Percentiles rank a stretch among this genome's conserved stretches.
These are phyloP conservation scores for Grus americana DNA, from an alignment of 2,113 vertebrate species.

Conservation along the genomic window DNA sequence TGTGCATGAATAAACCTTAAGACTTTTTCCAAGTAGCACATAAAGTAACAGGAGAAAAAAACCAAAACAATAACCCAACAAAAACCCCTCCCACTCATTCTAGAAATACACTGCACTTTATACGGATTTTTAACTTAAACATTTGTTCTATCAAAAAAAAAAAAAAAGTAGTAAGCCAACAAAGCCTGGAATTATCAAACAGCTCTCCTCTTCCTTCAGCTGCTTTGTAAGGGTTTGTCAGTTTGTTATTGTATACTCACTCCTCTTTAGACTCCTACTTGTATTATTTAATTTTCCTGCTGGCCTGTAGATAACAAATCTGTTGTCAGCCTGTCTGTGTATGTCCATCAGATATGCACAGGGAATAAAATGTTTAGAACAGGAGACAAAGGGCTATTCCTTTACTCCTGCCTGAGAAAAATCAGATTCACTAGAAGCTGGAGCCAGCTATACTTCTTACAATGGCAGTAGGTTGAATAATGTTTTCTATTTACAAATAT, in stretches of 20 bases:
- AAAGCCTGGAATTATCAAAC: not conserved
- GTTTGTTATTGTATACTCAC: not conserved
- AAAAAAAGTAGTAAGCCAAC: not conserved
- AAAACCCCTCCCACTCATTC: not conserved
- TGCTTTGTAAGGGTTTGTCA: not conserved
- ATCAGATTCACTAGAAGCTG: conserved; percentile 25
- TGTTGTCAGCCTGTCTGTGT: conserved; percentile 44
- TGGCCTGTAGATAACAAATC: conserved; percentile 49
- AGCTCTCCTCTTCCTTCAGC: not conserved
- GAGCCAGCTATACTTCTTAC: not conserved
- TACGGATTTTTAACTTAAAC: not conserved
- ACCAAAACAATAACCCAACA: not conserved
- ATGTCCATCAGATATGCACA: conserved; percentile 47
- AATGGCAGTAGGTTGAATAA: not conserved
- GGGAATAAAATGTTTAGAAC: conserved; percentile 27
- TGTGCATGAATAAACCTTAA: not conserved
- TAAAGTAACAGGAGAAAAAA: not conserved
- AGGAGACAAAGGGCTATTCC: conserved; percentile 26
- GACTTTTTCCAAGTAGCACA: not conserved
- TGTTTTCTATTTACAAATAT: not conserved
- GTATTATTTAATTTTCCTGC: conserved; percentile 69
- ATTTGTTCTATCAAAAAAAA: not conserved
- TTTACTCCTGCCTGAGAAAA: conserved; percentile 23
- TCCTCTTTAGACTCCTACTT: conserved; percentile 10
- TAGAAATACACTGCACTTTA: not conserved